Base-by-base conservation (phyloP, 2,113 vertebrate genomes). In the Stigmatopora nigra region DNA sequence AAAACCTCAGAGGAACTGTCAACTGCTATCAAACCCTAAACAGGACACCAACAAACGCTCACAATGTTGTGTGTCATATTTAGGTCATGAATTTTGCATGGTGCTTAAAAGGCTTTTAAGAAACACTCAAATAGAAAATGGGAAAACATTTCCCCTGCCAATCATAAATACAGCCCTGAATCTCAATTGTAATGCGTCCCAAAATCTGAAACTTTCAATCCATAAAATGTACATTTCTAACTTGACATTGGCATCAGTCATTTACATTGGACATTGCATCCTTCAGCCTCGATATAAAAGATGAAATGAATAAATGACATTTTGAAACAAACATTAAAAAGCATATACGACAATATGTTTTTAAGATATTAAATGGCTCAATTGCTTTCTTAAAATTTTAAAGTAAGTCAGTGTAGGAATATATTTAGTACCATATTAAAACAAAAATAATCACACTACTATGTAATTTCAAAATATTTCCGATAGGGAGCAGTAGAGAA, bases 401-500 rank as follows among this genome's bases (percentile, higher is more conserved):
- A 41, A 41, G 38, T 41, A 4, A 41, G 7, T n/a, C n/a, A n/a
- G 38, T 41, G 25, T 31, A 3, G 25, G 3, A 31, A 31, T 2
- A 31, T 31, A 31, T 31, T 31, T 31, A 31, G 17, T n/a, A n/a
- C n/a, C 7, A 52, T 20, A 20, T 52, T 31, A 31, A 31, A 31
- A 31, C 3, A 31, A 31, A 31, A 31, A 52, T 19, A 25, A 55
- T 25, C 3, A 31, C 20, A 31, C 25, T 8, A 5, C 0, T 53
- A 10, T 66, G 77, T 55, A 17, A 35, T 8, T 3, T 0, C 16
- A 31, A 4, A 3, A 0, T 5, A 1, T 36, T 1, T 1, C 73
- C 81, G 14, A 75, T 10, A 70, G 77, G 49, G n/a, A 82, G 78
- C 49, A 69, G 62, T 74, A 82, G 31, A 31, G 25, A 31, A 31